These are phyloP conservation scores for Morone saxatilis DNA, from an alignment of 2,113 vertebrate species.

Conservation along the genomic window DNA sequence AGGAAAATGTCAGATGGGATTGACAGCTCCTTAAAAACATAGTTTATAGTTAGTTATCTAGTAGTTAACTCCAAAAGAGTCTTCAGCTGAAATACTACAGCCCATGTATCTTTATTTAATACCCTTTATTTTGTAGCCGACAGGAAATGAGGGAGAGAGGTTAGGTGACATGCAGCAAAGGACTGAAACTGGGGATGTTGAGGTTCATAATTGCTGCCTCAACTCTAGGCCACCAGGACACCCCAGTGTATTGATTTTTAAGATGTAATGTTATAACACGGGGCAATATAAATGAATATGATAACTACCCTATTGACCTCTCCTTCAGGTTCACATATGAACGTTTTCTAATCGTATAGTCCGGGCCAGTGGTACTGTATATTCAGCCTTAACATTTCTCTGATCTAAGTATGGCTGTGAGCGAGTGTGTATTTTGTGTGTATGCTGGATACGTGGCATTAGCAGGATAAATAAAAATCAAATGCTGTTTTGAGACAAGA, in stretches of 20 bases:
- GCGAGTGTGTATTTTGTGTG: constrained; percentile 19
- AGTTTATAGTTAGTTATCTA: too few species aligned
- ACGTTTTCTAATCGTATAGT: constrained; percentile 37
- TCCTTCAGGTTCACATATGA: constrained; percentile 37
- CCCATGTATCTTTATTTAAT: background rate
- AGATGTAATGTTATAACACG: background rate
- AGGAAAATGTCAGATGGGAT: too few species aligned
- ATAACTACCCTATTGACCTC: background rate
- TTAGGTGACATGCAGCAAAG: background rate
- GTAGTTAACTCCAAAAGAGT: too few species aligned
- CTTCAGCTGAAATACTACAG: background rate
- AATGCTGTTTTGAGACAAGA: constrained; percentile 68
- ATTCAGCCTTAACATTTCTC: constrained; percentile 59
- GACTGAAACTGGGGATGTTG: background rate
- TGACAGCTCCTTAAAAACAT: too few species aligned
- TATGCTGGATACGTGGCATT: constrained; percentile 47
- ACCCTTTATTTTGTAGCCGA: constrained; percentile 3
- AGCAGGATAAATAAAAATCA: constrained; percentile 76
- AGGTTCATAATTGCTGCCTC: background rate
- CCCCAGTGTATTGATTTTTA: background rate
- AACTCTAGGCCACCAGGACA: background rate
- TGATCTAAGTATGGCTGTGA: constrained; percentile 44
- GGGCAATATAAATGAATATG: background rate
- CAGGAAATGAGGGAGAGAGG: background rate
- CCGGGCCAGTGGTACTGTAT: constrained; percentile 31